Evolutionary conservation across 1,140 invertebrate genomes (phyloP).

Genomic region (Drosophila guanche): DNA sequence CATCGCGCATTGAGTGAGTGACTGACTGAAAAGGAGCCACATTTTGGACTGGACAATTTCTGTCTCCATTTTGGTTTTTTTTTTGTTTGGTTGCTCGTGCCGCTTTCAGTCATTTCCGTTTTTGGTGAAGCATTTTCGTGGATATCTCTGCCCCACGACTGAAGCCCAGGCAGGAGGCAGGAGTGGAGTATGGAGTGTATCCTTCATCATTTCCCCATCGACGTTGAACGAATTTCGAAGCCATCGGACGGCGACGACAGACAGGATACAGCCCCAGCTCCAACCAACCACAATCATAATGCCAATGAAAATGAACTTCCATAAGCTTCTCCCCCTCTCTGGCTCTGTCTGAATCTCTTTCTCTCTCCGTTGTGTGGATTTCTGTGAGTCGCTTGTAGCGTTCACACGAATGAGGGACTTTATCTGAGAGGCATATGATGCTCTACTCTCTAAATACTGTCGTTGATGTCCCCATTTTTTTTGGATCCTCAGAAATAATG

Average conservation of each 20-base stretch:
- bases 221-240: too few species aligned
- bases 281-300: slow-evolving; percentile 60
- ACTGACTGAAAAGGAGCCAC: slow-evolving; percentile 11
- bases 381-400: too few species aligned
- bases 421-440: too few species aligned
- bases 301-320: slow-evolving; percentile 62
- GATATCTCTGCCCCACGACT: slow-evolving; percentile 49
- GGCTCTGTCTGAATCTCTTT: background rate
- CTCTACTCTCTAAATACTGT: too few species aligned
- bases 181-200: too few species aligned
- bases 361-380: background rate
- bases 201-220: too few species aligned
- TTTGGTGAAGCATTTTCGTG: slow-evolving; percentile 50
- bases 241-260: slow-evolving; percentile 33
- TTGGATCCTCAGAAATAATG: too few species aligned
- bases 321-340: background rate
- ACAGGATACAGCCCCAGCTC: background rate
- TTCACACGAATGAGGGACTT: too few species aligned
- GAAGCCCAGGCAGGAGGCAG: background rate
- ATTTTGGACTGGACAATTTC: slow-evolving; percentile 33
- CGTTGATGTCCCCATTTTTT: too few species aligned
- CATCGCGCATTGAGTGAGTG: slow-evolving; percentile 1
- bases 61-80: background rate
- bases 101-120: slow-evolving; percentile 53
- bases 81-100: background rate